phyloP scores from a whole-genome alignment of 2,113 vertebrate species.

The Odocoileus hemionus region DNA sequence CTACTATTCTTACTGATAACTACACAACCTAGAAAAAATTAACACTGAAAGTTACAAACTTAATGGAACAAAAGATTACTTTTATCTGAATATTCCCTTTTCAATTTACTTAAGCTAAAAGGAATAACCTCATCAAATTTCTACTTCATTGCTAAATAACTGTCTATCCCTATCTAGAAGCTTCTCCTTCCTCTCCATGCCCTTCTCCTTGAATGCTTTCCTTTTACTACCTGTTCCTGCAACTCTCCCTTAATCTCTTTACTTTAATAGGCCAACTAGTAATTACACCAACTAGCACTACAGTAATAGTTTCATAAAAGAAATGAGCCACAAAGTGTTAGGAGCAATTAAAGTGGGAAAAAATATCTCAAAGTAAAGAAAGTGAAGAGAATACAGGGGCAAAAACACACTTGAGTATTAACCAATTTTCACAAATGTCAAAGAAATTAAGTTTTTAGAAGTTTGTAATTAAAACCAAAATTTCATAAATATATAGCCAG shows the following conservation, averaged over 20 bases:
- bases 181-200: background rate
- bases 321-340: background rate
- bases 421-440: background rate
- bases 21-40: slow-evolving; percentile 31
- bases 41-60: slow-evolving; percentile 48
- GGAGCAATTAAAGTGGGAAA: background rate
- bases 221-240: background rate
- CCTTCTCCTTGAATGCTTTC: background rate
- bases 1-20: slow-evolving; percentile 47
- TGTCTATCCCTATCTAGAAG: background rate
- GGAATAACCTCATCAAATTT: background rate
- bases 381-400: background rate
- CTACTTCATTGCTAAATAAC: background rate
- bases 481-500: background rate
- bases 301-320: background rate
- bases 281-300: background rate
- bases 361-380: background rate
- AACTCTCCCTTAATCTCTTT: background rate
- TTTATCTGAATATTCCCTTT: slow-evolving; percentile 5
- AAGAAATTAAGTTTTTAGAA: background rate
- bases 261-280: background rate
- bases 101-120: background rate
- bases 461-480: background rate
- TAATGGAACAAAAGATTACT: background rate
- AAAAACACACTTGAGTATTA: background rate